Evolutionary conservation across 2,888 invertebrate genomes (phyloP).

Genomic region (Drosophila atripex): DNA sequence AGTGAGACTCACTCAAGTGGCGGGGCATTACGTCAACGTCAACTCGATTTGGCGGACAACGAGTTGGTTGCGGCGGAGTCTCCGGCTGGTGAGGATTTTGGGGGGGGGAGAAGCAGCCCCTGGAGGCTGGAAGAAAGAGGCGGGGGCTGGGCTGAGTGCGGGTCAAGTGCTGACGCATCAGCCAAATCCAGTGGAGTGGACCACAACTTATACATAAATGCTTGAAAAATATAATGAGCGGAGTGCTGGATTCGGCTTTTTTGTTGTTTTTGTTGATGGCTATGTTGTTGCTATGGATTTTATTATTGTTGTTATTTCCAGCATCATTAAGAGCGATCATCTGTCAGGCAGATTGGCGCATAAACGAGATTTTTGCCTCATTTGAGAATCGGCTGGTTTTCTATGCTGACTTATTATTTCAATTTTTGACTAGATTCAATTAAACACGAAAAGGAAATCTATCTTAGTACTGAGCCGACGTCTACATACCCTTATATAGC

Average conservation of each 20-base stretch:
- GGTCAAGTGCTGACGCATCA: conserved; percentile 77
- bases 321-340: conserved; percentile 80
- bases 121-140: not conserved
- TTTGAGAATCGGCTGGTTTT: conserved; percentile 44
- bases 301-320: conserved; percentile 43
- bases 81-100: not conserved
- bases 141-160: conserved; percentile 33
- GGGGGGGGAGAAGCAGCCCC: not conserved
- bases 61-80: conserved; percentile 39
- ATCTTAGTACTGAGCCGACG: not conserved
- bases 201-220: conserved; percentile 65
- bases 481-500: too few species aligned
- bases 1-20: conserved; percentile 73
- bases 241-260: conserved; percentile 47
- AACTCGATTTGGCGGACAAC: conserved; percentile 77
- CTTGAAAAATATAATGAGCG: conserved; percentile 70
- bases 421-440: not conserved
- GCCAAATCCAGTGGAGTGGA: conserved; percentile 77
- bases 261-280: conserved; percentile 3
- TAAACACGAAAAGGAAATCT: not conserved
- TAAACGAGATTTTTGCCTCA: conserved; percentile 64
- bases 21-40: conserved; percentile 76
- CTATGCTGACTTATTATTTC: conserved; percentile 31
- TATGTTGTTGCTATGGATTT: conserved; percentile 13
- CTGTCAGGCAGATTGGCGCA: conserved; percentile 65